Evolutionary conservation across 2,797 vertebrate species (phyloP), one percentile per base, ranked within the genome.

Genomic region (Hipposideros larvatus): DNA sequence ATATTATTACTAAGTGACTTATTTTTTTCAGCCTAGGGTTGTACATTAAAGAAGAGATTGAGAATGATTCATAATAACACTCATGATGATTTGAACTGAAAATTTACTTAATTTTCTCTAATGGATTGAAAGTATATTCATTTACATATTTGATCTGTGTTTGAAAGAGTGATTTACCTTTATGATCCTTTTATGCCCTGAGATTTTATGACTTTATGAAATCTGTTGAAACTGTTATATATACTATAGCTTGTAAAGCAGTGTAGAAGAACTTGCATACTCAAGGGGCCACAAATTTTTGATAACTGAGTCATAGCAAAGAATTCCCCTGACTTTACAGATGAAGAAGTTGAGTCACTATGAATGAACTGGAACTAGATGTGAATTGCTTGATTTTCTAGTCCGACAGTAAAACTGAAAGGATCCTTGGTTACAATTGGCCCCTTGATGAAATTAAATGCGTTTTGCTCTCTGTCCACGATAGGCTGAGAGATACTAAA

Each of bases 41-140:
- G 2, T 61, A 48, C 5, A 34, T 92, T 88, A 88, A 74, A 26
- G 85, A 86, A 75, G 26, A 61, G 24, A 61, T 65, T 73, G 22
- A 31, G 14, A 61, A 7, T 80, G 31, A n/a, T 57, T 88, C 19
- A n/a, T 13, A 53, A 26, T 70, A 46, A 57, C 24, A 4, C 1
- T 73, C 4, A 73, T 51, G 26, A 73, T 78, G 16, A 79, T 26
- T 95, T 91, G 79, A 84, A 79, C 24, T 66, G 22, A 73, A 94
- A 88, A 87, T 18, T 71, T 91, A 48, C 21, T 41, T 91, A 21
- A 71, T 82, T 95, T 88, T 68, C 28, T 74, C 37, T 88, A 73
- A 31, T 95, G 28, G 74, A 22, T 91, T 79, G 18, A 43, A 92
- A 84, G 31, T 94, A 11, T 7, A 83, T 28, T 87, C 41, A 55